Conservation (phyloP, 1,140 invertebrate genomes). For the Zaprionus vittiger region DNA sequence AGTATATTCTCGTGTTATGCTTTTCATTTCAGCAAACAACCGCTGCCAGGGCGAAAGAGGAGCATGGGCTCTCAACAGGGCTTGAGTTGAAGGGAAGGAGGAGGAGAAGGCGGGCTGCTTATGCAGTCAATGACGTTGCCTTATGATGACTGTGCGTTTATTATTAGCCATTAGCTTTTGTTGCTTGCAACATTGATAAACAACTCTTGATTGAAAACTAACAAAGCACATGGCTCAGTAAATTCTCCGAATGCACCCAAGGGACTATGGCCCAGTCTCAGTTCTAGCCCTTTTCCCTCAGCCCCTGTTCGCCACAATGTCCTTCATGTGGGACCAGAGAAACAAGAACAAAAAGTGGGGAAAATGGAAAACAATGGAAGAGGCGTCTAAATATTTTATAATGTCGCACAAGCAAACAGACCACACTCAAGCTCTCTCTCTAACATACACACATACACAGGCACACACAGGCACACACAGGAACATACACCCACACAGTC, state of each 20-base stretch:
- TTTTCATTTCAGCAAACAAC: conserved; percentile 18
- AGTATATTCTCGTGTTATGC: not conserved
- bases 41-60: not conserved
- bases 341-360: conserved; percentile 19
- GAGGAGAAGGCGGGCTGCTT: not conserved
- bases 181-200: conserved; percentile 72
- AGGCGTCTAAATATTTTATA: conserved; percentile 57
- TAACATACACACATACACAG: conserved; percentile 3
- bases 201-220: conserved; percentile 78
- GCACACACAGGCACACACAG: not conserved
- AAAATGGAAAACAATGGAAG: conserved; percentile 54
- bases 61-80: not conserved
- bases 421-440: conserved; percentile 12
- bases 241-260: conserved; percentile 60
- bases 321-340: conserved; percentile 20
- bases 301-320: not conserved
- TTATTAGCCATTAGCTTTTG: conserved; percentile 76
- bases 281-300: not conserved
- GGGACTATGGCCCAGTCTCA: conserved; percentile 12
- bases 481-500: not conserved
- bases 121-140: conserved; percentile 35
- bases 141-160: conserved; percentile 27
- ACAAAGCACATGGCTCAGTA: conserved; percentile 70
- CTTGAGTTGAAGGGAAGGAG: accelerated
- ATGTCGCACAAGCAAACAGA: conserved; percentile 29